These are phyloP conservation scores for Manacus vitellinus DNA, from an alignment of 2,113 vertebrate genomes.

Conservation along the genomic window DNA sequence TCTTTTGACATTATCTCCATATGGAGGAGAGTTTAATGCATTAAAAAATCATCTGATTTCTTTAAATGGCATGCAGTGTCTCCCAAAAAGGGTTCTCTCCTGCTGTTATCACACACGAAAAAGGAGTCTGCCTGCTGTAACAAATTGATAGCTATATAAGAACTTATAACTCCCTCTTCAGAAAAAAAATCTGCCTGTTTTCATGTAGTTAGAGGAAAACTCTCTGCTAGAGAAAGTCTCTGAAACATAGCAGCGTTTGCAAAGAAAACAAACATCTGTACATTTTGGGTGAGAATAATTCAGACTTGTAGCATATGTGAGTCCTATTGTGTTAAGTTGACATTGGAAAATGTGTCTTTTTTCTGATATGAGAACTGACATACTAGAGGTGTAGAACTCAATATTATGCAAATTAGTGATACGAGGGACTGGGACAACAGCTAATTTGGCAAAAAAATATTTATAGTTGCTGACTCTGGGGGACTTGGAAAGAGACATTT, in stretches of 20 bases:
- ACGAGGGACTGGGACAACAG: neutral
- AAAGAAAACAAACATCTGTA: neutral
- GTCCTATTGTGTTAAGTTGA: neutral
- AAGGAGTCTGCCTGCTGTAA: neutral
- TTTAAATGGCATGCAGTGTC: neutral
- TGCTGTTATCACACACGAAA: neutral
- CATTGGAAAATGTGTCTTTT: neutral
- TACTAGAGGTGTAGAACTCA: neutral
- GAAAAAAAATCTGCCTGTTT: neutral
- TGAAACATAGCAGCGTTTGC: neutral
- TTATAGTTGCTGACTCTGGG: neutral
- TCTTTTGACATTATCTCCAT: neutral
- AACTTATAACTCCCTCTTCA: neutral
- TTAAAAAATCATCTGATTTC: neutral
- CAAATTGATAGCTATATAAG: neutral
- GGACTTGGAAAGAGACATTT: neutral
- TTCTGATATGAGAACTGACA: neutral
- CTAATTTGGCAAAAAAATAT: neutral
- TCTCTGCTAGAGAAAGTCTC: neutral
- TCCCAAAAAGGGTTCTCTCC: neutral
- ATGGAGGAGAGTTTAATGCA: neutral
- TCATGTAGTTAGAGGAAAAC: neutral
- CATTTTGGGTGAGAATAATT: neutral
- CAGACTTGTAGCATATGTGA: neutral
- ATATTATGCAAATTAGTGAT: neutral